Evolutionary conservation across 2,888 invertebrate genomes (phyloP).

Genomic region (Acleris cristana): DNA sequence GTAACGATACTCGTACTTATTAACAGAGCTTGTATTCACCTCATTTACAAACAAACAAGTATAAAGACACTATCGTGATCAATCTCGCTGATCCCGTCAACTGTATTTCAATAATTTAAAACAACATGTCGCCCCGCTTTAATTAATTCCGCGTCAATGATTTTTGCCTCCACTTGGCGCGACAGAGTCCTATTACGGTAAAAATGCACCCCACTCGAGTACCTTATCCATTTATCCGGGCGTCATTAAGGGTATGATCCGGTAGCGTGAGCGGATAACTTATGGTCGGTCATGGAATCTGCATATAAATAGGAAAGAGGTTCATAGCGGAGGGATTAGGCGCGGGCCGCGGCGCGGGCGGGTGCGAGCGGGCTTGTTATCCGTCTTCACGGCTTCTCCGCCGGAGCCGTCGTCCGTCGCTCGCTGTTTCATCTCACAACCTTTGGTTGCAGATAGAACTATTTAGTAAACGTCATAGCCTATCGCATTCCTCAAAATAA

Average conservation of each 20-base stretch:
- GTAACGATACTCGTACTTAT: background rate
- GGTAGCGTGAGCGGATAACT: slow-evolving; percentile 76
- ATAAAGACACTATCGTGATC: slow-evolving; percentile 50
- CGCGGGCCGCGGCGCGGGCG: slow-evolving; percentile 32
- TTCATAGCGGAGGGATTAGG: slow-evolving; percentile 60
- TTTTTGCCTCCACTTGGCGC: slow-evolving; percentile 55
- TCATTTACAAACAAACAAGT: background rate
- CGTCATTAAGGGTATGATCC: slow-evolving; percentile 80
- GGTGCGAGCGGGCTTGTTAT: slow-evolving; percentile 9
- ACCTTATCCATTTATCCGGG: slow-evolving; percentile 73
- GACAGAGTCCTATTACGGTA: slow-evolving; percentile 60
- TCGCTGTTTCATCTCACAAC: no score
- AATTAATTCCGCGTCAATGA: slow-evolving; percentile 76
- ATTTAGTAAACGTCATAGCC: no score
- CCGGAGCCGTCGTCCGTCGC: no score
- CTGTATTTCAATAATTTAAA: slow-evolving; percentile 69
- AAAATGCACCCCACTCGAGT: slow-evolving; percentile 63
- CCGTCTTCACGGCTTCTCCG: slow-evolving; percentile 2
- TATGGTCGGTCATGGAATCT: slow-evolving; percentile 80
- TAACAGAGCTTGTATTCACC: background rate
- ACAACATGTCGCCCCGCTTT: slow-evolving; percentile 72
- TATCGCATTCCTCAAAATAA: no score
- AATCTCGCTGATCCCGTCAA: slow-evolving; percentile 62
- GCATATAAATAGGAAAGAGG: slow-evolving; percentile 81
- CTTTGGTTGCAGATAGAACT: no score